Evolutionary conservation across 2,797 vertebrate species (phyloP), one percentile per base, ranked within the genome.

Genomic region (Yasuhikotakia modesta): DNA sequence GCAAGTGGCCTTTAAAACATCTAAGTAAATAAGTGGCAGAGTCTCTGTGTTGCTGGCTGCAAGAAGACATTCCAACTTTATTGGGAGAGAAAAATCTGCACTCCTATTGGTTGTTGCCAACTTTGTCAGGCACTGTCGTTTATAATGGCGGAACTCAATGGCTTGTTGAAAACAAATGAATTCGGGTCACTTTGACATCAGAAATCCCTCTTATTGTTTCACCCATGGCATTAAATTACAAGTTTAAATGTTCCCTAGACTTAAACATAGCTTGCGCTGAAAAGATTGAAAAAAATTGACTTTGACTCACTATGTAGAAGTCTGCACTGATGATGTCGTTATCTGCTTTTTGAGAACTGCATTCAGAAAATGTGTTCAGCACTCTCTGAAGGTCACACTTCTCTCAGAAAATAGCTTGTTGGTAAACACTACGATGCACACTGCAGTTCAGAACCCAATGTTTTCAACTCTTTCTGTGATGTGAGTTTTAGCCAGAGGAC

Each of bases 351-450:
- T 10, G 39, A 43, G 39, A 10, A 43, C 75, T 63, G 67, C 63
- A 70, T 78, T 78, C 57, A 63, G 67, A 63, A 53, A 78, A 63
- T 78, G 57, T 63, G 19, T 58, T 70, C 16, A 52, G 75, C 66
- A 16, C 21, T 73, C 30, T 65, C 19, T 72, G 78, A 83, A 84
- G 79, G 79, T 76, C 79, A 73, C 72, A 46, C 73, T 81, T 72
- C 67, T 78, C 35, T 2, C 58, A 55, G 69, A 70, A 70, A 60
- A 67, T n/a, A 46, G 60, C 67, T 21, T 63, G 43, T 69, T 76
- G 57, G 53, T 76, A 72, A 55, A 67, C 58, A 72, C 39, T 55
- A 72, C 43, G 19, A 3, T 3, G 72, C 68, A 52, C 39, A 43
- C 58, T 65, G 53, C 66, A 53, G 58, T 71, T 68, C 35, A 58